Conservation (phyloP, 2,113 vertebrate genomes). For the Corythornis madagascariensis region DNA sequence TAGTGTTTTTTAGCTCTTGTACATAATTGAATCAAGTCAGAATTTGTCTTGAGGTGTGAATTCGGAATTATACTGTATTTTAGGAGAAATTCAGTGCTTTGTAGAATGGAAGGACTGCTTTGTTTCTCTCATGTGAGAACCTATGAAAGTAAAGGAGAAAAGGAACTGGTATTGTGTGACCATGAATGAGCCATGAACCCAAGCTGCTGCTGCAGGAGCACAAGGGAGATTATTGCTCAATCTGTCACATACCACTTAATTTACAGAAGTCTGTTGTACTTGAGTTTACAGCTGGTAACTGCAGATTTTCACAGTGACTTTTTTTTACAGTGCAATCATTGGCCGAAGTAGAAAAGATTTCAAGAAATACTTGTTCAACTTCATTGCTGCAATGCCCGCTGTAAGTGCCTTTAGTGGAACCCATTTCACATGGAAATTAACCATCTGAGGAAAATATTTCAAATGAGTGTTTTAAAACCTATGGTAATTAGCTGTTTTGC, state of each 20-base stretch:
- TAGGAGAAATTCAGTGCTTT: not conserved
- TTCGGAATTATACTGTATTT: not conserved
- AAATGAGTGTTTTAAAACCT: not conserved
- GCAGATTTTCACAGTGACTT: not conserved
- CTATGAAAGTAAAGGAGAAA: not conserved
- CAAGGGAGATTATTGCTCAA: not conserved
- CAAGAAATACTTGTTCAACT: constrained; percentile 95
- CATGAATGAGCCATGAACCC: not conserved
- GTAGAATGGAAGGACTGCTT: not conserved
- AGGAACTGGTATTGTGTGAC: not conserved
- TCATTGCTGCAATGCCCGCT: constrained; percentile 95
- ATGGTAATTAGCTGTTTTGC: not conserved
- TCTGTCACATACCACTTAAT: not conserved
- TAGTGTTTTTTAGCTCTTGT: not conserved
- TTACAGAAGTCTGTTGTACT: not conserved
- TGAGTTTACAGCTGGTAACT: not conserved
- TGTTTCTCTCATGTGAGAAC: not conserved
- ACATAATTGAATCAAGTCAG: not conserved
- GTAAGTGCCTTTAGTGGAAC: constrained; percentile 83
- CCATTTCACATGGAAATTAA: not conserved
- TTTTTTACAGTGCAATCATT: constrained; percentile 96
- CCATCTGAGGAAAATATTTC: not conserved
- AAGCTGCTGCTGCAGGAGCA: not conserved
- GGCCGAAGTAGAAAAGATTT: constrained; percentile 95
- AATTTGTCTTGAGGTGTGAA: not conserved